Conservation (phyloP, 2,888 invertebrate species). For the Eucriotettix oculatus region DNA sequence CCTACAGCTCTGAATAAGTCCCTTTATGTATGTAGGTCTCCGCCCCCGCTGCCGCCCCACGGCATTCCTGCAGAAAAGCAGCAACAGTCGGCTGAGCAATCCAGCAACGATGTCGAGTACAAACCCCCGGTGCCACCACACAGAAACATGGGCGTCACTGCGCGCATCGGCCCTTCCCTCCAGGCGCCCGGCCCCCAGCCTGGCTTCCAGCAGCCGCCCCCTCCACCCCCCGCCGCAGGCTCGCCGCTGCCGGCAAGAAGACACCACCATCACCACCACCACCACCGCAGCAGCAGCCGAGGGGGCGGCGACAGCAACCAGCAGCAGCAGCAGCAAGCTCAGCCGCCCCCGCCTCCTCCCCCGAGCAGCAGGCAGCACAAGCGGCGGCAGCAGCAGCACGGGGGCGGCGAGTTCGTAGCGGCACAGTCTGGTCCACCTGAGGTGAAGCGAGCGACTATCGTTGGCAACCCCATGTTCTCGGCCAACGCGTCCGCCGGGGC, state of each 20-base stretch:
- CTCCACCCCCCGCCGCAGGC: background rate
- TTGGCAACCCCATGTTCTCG: conserved; percentile 80
- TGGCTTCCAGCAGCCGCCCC: conserved; percentile 6
- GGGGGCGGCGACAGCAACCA: background rate
- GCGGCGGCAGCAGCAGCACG: conserved; percentile 6
- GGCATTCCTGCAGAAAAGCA: conserved; percentile 25
- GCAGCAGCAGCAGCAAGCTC: background rate
- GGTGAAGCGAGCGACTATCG: conserved; percentile 69
- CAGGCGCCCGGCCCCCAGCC: conserved; percentile 2
- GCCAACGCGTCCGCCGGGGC: conserved; percentile 20
- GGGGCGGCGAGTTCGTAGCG: conserved; percentile 19
- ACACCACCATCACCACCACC: conserved; percentile 29
- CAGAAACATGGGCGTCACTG: conserved; percentile 47
- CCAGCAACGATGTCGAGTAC: conserved; percentile 45
- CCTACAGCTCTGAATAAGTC: background rate
- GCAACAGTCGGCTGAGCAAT: conserved; percentile 26
- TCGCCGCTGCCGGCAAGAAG: conserved; percentile 16
- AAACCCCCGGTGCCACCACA: conserved; percentile 81
- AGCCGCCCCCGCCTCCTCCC: background rate
- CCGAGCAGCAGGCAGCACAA: background rate
- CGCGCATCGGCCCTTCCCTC: conserved; percentile 22
- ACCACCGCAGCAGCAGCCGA: conserved; percentile 20
- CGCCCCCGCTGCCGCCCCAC: conserved; percentile 17
- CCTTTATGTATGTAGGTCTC: conserved; percentile 1
- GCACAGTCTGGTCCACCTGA: conserved; percentile 33